A percentile compares a stretch with the other conserved stretches of the same genome.
phyloP scores from a whole-genome alignment of 2,888 invertebrate genomes.

The Phorcus lineatus region DNA sequence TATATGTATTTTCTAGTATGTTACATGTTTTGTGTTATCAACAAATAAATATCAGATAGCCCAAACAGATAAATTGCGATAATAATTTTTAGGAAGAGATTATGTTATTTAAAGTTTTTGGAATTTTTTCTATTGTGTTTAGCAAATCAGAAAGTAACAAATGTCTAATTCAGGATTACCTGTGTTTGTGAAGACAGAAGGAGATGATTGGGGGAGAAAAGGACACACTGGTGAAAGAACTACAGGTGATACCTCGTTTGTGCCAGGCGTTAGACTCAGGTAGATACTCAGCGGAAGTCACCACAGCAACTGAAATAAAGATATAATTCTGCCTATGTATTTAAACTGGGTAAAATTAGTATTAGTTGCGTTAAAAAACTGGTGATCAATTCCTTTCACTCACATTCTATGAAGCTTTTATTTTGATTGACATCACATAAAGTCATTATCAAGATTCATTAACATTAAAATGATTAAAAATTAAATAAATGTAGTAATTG shows the following conservation, averaged over 20 bases:
- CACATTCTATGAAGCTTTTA: not conserved
- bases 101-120: too few species aligned
- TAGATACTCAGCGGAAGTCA: conserved; percentile 65
- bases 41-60: too few species aligned
- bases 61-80: too few species aligned
- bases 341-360: too few species aligned
- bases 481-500: not conserved
- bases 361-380: too few species aligned
- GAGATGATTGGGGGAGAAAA: conserved; percentile 70
- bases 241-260: conserved; percentile 73
- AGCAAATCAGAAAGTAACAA: too few species aligned
- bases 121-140: too few species aligned
- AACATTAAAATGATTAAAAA: not conserved
- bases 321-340: too few species aligned
- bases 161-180: too few species aligned
- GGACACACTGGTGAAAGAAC: conserved; percentile 72
- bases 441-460: not conserved
- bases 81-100: too few species aligned
- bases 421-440: not conserved
- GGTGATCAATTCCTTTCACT: not conserved
- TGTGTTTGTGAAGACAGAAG: conserved; percentile 69
- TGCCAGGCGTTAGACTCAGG: conserved; percentile 52
- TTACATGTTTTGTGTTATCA: too few species aligned
- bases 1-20: too few species aligned
- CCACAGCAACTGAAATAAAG: conserved; percentile 65